Evolutionary conservation across 2,888 invertebrate genomes (phyloP).

Genomic region (Chaitophorus viminalis): DNA sequence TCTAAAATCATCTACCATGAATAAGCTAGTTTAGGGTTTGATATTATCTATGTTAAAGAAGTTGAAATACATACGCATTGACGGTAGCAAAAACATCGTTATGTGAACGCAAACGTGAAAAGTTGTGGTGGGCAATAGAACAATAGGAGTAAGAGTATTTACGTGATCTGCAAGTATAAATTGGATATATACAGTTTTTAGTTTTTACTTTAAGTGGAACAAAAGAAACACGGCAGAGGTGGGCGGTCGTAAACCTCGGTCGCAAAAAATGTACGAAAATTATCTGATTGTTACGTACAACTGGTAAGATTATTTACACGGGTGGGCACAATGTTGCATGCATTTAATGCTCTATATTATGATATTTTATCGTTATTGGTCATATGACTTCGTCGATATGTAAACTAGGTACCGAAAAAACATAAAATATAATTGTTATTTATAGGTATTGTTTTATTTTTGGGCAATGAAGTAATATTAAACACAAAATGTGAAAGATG

Average conservation of each 20-base stretch:
- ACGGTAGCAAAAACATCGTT: background rate
- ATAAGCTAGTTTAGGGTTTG: too few relatives aligned
- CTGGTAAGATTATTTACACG: background rate
- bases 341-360: too few relatives aligned
- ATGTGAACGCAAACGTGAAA: background rate
- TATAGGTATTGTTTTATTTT: background rate
- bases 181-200: background rate
- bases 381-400: background rate
- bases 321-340: background rate
- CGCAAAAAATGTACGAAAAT: slow-evolving; percentile 8
- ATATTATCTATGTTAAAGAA: too few relatives aligned
- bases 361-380: too few relatives aligned
- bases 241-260: background rate
- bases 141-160: slow-evolving; percentile 23
- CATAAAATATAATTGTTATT: background rate
- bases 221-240: background rate
- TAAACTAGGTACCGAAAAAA: background rate
- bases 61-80: too few relatives aligned
- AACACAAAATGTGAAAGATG: background rate
- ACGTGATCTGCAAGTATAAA: slow-evolving; percentile 40
- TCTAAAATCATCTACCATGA: too few relatives aligned
- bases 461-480: background rate
- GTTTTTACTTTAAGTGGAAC: background rate
- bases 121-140: too few relatives aligned
- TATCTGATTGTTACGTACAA: background rate